These are phyloP conservation scores for Pseudomugil tenellus DNA, from an alignment of 2,797 vertebrate species.

Conservation along the genomic window DNA sequence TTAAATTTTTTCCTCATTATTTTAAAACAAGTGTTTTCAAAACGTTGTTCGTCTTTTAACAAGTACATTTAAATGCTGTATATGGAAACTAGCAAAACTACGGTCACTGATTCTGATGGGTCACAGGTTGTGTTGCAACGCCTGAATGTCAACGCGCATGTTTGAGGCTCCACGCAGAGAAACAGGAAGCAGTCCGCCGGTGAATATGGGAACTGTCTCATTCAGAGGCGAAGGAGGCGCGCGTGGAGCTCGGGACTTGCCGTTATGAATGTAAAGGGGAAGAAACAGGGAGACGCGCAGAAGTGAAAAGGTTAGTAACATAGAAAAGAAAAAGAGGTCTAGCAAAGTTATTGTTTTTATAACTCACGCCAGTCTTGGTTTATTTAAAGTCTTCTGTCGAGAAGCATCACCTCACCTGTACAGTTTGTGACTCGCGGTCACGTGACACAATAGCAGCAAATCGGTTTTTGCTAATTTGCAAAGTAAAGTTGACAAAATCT, in stretches of 20 bases:
- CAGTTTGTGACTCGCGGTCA: slow-evolving; percentile 35
- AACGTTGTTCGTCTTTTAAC: no score
- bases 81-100: no score
- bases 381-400: background rate
- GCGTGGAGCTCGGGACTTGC: background rate
- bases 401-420: slow-evolving; percentile 29
- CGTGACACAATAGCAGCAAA: slow-evolving; percentile 26
- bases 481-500: background rate
- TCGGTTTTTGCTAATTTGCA: background rate
- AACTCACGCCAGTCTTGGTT: no score
- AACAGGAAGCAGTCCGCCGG: slow-evolving; percentile 40
- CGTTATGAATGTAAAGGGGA: background rate
- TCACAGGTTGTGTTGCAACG: no score
- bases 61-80: no score
- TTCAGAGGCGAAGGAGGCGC: background rate
- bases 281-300: background rate
- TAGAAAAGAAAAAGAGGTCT: background rate
- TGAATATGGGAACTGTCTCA: slow-evolving; percentile 9
- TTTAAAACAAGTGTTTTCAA: no score
- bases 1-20: no score
- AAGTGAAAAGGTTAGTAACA: slow-evolving; percentile 41
- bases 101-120: no score
- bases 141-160: slow-evolving; percentile 23
- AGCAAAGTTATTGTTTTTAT: background rate
- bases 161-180: slow-evolving; percentile 2